These are phyloP conservation scores for Rotaria socialis DNA, from an alignment of 2,888 invertebrate genomes.

Conservation along the genomic window DNA sequence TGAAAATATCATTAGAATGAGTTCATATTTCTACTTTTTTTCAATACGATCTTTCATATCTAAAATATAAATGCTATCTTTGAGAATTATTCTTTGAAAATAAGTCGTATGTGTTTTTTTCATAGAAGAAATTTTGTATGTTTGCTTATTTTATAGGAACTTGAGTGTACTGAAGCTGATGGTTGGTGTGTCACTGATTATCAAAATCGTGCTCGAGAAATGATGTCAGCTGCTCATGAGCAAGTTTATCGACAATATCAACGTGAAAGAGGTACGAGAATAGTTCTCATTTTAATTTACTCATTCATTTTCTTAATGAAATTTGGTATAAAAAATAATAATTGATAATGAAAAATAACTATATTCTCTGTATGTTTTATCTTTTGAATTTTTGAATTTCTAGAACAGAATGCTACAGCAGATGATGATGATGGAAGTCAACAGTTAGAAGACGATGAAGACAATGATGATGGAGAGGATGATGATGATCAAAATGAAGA, in stretches of 20 bases:
- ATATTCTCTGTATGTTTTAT: neutral
- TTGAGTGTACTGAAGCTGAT: neutral
- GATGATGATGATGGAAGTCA: slow-evolving; percentile 31
- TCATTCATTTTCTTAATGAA: neutral
- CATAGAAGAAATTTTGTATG: neutral
- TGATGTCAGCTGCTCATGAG: slow-evolving; percentile 24
- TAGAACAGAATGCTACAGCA: neutral
- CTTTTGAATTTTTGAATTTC: neutral
- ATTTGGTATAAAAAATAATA: neutral
- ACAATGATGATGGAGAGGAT: neutral
- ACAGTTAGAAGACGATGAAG: slow-evolving; percentile 8
- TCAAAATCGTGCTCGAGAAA: slow-evolving; percentile 31
- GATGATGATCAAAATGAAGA: neutral
- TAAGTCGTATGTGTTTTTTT: no score
- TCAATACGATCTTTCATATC: no score
- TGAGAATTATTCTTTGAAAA: no score
- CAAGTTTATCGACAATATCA: slow-evolving; percentile 20
- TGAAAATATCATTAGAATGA: no score
- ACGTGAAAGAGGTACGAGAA: neutral
- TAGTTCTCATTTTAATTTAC: neutral
- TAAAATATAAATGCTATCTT: no score
- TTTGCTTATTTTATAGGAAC: neutral
- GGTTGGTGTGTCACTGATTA: slow-evolving; percentile 23
- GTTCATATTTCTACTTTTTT: no score
- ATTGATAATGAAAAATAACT: neutral